Conservation (phyloP, 1,140 invertebrate genomes). For the Trinorchestia longiramus region DNA sequence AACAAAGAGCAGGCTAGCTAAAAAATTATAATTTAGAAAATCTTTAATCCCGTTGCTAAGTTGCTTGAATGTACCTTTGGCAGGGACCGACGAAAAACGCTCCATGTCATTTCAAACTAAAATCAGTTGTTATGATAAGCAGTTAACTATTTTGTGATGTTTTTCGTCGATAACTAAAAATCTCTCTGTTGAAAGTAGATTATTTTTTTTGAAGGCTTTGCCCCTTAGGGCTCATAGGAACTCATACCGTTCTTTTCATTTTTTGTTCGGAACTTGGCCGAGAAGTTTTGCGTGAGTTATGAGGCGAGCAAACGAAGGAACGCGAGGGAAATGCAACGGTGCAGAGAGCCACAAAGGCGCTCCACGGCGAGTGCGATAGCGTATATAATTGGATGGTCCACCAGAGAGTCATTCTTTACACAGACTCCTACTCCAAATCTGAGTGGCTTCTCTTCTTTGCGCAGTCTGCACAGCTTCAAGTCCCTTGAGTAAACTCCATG, state of each 20-base stretch:
- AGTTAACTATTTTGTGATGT: background rate
- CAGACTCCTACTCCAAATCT: conserved; percentile 45
- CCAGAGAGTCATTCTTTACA: conserved; percentile 49
- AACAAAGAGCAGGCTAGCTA: background rate
- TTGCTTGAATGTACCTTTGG: background rate
- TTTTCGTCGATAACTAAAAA: background rate
- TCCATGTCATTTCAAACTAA: background rate
- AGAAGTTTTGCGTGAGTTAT: conserved; percentile 3
- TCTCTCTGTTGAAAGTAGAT: background rate
- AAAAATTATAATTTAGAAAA: background rate
- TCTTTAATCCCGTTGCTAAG: background rate
- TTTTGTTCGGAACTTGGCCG: background rate
- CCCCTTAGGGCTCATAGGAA: background rate
- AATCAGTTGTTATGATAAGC: background rate
- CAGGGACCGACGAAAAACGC: background rate
- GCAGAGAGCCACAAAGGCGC: background rate
- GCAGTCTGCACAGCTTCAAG: background rate
- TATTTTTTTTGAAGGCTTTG: background rate
- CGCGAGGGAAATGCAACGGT: background rate
- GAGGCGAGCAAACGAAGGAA: background rate
- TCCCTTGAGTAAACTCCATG: background rate
- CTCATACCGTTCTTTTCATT: background rate
- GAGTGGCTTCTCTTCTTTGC: conserved; percentile 35
- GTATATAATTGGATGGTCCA: conserved; percentile 53
- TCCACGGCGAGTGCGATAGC: background rate